phyloP scores from a whole-genome alignment of 2,888 invertebrate species.

The Andrena dorsata region DNA sequence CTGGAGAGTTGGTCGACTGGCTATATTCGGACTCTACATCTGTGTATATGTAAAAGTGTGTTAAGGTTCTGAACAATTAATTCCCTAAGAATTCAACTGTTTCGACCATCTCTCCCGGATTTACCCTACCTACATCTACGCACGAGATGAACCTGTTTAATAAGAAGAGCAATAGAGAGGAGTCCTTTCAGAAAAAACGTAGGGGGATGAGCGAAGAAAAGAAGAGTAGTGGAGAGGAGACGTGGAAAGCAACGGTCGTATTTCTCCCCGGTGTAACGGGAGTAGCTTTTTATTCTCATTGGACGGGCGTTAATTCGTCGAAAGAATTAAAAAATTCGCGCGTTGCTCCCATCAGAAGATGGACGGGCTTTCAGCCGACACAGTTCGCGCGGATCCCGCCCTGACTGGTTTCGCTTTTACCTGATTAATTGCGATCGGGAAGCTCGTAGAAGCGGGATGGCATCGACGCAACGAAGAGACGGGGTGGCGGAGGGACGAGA shows the following conservation, averaged over 20 bases:
- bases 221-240: conserved; percentile 7
- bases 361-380: background rate
- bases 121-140: background rate
- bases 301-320: background rate
- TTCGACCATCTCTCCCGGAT: no score
- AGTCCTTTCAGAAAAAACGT: background rate
- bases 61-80: no score
- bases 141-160: conserved; percentile 1
- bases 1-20: no score
- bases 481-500: conserved; percentile 11
- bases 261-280: background rate
- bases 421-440: conserved; percentile 59
- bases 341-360: background rate
- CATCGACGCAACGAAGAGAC: conserved; percentile 19
- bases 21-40: no score
- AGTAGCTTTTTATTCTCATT: conserved; percentile 10
- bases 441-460: conserved; percentile 38
- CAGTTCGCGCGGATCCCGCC: conserved; percentile 9
- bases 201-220: background rate
- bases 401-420: conserved; percentile 34
- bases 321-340: background rate
- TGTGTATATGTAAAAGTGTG: no score
- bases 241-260: conserved; percentile 25
- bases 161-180: conserved; percentile 2
- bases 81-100: no score